Evolutionary conservation across 2,888 invertebrate species (phyloP), one percentile per base, ranked within the genome.

Genomic region (Cistogaster globosa): DNA sequence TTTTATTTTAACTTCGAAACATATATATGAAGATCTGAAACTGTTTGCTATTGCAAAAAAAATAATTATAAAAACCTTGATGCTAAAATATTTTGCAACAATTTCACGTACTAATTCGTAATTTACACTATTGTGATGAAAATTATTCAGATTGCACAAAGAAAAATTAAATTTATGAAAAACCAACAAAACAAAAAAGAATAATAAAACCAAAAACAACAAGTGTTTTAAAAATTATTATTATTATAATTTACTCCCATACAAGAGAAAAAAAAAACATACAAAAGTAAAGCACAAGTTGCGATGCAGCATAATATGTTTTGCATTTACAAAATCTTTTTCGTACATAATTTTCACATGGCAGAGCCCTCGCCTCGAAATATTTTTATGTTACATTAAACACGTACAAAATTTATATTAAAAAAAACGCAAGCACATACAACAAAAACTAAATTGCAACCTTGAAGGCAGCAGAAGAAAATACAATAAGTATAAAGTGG

Each of bases 341-440:
- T 82, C 69, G 38, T 69, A 82, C 65, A 79, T 71, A 76, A 80
- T 84, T 84, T 80, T 75, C 60, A 80, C 60, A 80, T 84, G 75
- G 67, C 71, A 67, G 55, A 38, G 60, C 55, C 57, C 53, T 48
- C 45, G 38, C 42, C 75, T 68, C 51, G 48, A 57, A 57, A 63
- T 68, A 68, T 75, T 68, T 69, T 42, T 42, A 32, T 76, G 63
- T 76, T 48, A 63, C 62, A 75, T 76, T 76, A 69, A 76, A 63
- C 81, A 76, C 81, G 81, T 82, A 76, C 62, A 69, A 55, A 36
- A 75, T 75, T 55, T 48, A 60, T 45, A 55, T 22, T 14, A 58
- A 42, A 68, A 36, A 38, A 3, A 55, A 69, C 14, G 20, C 32
- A 55, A 16, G 32, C n/a, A 60, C 20, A n/a, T 67, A 20, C 67